A percentile compares a stretch with the other conserved stretches of the same genome.
phyloP scores from a whole-genome alignment of 2,888 invertebrate species.

The Stenodema calcarata region DNA sequence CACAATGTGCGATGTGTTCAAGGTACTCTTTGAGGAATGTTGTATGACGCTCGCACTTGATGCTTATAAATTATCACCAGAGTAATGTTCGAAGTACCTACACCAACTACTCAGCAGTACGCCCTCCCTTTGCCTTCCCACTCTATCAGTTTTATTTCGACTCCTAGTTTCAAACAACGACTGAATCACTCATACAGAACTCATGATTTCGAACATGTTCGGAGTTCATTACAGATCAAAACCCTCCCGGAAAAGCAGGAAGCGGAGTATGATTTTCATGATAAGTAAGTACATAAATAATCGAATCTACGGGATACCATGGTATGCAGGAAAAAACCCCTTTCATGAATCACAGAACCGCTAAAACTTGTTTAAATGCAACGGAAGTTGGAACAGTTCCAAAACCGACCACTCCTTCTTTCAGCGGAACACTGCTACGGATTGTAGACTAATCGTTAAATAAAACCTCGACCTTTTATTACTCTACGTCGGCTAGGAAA shows the following conservation, averaged over 20 bases:
- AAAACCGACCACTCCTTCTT: neutral
- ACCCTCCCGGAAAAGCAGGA: neutral
- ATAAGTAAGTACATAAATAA: slow-evolving; percentile 4
- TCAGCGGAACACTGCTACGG: neutral
- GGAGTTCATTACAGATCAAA: neutral
- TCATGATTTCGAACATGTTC: slow-evolving; percentile 3
- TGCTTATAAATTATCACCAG: too few species aligned
- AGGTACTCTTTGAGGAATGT: too few species aligned
- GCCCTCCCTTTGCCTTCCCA: too few species aligned
- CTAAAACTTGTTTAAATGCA: slow-evolving; percentile 25
- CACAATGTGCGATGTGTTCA: too few species aligned
- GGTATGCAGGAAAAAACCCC: neutral
- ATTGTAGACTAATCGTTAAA: neutral
- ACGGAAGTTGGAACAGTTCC: neutral
- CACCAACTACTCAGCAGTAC: too few species aligned
- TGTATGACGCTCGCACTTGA: too few species aligned
- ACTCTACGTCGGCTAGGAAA: neutral
- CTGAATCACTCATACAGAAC: too few species aligned
- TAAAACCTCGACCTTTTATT: neutral
- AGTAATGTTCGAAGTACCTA: too few species aligned
- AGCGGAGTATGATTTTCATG: neutral
- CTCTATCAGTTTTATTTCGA: too few species aligned
- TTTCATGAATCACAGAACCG: slow-evolving; percentile 24
- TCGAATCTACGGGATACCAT: neutral
- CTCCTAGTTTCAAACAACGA: too few species aligned